Evolutionary conservation across 2,113 vertebrate species (phyloP).

Genomic region (Isichthys henryi): DNA sequence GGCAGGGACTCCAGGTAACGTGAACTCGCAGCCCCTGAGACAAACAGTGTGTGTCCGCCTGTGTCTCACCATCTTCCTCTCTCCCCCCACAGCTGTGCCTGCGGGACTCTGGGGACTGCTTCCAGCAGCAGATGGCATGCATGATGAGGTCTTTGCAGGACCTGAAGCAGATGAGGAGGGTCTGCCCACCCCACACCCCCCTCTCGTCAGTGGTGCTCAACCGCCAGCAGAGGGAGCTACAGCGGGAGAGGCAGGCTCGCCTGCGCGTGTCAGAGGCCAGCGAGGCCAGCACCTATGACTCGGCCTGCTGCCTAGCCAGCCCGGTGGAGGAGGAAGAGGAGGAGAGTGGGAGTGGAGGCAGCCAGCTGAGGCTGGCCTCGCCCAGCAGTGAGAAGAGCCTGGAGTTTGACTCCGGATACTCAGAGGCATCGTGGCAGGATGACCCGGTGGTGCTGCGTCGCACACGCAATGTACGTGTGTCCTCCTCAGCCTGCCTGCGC

Average conservation of each 20-base stretch:
- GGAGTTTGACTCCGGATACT: conserved; percentile 90
- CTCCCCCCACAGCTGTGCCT: conserved; percentile 64
- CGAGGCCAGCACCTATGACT: conserved; percentile 73
- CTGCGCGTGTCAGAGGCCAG: conserved; percentile 59
- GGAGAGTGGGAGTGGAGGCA: conserved; percentile 44
- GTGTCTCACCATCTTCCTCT: conserved; percentile 16
- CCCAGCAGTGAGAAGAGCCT: conserved; percentile 74
- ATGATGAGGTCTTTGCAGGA: conserved; percentile 69
- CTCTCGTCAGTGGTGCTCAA: conserved; percentile 39
- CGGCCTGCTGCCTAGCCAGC: conserved; percentile 75
- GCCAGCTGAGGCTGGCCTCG: conserved; percentile 47
- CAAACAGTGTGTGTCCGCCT: background rate
- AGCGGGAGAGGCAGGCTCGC: conserved; percentile 51
- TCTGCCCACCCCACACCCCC: conserved; percentile 34
- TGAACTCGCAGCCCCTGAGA: background rate
- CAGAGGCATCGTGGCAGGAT: conserved; percentile 82
- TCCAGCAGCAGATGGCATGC: conserved; percentile 67
- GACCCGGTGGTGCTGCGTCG: conserved; percentile 65
- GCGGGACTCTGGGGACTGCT: conserved; percentile 60
- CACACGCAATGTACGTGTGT: conserved; percentile 64
- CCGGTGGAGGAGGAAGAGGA: conserved; percentile 65
- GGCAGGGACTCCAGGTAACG: background rate
- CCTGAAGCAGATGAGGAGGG: conserved; percentile 55
- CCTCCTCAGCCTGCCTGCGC: conserved; percentile 63
- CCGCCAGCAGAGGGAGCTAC: conserved; percentile 48